These are phyloP conservation scores for Hafferia zeledoni DNA, from an alignment of 2,797 vertebrate genomes.

Conservation along the genomic window DNA sequence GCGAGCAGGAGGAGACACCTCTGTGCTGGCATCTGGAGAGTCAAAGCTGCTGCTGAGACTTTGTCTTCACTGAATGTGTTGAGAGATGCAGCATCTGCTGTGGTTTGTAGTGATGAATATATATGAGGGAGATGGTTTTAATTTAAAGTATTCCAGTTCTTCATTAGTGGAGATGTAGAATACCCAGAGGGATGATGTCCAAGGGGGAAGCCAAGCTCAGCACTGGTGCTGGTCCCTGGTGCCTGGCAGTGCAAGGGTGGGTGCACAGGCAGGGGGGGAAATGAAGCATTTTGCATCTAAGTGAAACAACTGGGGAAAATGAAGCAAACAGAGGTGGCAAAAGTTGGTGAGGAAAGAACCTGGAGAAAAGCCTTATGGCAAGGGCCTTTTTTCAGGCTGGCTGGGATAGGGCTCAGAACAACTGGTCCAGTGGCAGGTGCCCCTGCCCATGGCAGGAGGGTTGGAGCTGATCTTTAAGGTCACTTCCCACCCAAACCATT, in stretches of 20 bases:
- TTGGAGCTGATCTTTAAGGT: background rate
- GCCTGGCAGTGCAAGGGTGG: background rate
- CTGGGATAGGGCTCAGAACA: background rate
- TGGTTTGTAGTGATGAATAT: background rate
- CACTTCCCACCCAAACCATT: background rate
- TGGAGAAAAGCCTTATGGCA: background rate
- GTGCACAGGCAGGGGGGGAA: background rate
- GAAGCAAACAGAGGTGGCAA: background rate
- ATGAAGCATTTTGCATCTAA: background rate
- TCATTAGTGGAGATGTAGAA: accelerated
- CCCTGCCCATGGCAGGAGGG: background rate
- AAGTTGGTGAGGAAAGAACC: background rate
- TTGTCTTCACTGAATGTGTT: background rate
- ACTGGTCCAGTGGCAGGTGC: background rate
- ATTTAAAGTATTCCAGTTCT: background rate
- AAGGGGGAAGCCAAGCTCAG: background rate
- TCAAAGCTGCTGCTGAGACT: background rate
- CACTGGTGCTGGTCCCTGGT: background rate
- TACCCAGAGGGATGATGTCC: background rate
- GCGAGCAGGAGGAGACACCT: background rate
- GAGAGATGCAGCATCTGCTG: background rate
- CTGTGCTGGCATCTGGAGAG: background rate
- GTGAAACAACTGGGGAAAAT: background rate
- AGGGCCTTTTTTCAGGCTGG: background rate
- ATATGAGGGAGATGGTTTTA: background rate